Conservation (phyloP, 2,113 vertebrate species). For the Paradoxurus hermaphroditus region DNA sequence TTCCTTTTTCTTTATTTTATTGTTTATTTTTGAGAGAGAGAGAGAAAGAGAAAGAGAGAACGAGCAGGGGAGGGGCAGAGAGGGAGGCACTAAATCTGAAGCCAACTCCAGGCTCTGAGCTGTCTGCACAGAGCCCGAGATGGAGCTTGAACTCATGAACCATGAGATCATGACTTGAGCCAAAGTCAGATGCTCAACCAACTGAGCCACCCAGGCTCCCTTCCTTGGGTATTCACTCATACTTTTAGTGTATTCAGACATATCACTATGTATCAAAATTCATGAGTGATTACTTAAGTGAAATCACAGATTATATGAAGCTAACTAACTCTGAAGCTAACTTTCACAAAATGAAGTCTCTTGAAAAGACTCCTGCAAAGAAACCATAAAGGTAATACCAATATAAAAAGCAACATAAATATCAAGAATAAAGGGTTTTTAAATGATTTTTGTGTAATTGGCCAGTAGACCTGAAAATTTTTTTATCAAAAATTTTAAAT, state of each 20-base stretch:
- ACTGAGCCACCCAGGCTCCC: too few relatives aligned
- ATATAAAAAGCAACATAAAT: neutral
- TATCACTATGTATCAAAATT: neutral
- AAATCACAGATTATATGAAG: neutral
- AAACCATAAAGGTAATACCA: neutral
- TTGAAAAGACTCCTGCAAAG: neutral
- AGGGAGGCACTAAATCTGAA: too few relatives aligned
- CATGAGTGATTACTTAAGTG: neutral
- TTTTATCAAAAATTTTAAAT: neutral
- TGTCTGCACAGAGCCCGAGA: too few relatives aligned
- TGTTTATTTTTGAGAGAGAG: too few relatives aligned
- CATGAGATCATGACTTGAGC: too few relatives aligned
- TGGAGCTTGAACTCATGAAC: too few relatives aligned
- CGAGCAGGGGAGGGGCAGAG: too few relatives aligned
- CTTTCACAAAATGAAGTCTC: neutral
- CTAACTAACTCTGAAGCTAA: neutral
- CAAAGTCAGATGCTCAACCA: too few relatives aligned
- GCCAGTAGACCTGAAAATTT: neutral
- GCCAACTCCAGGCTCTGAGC: too few relatives aligned
- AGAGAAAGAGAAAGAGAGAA: too few relatives aligned
- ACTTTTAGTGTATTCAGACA: neutral
- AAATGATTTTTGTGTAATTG: neutral
- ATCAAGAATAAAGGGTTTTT: neutral
- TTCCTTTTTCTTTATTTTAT: too few relatives aligned
- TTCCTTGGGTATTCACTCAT: too few relatives aligned